These are phyloP conservation scores for Macroglossus sobrinus DNA, from an alignment of 2,113 vertebrate species.

Conservation along the genomic window DNA sequence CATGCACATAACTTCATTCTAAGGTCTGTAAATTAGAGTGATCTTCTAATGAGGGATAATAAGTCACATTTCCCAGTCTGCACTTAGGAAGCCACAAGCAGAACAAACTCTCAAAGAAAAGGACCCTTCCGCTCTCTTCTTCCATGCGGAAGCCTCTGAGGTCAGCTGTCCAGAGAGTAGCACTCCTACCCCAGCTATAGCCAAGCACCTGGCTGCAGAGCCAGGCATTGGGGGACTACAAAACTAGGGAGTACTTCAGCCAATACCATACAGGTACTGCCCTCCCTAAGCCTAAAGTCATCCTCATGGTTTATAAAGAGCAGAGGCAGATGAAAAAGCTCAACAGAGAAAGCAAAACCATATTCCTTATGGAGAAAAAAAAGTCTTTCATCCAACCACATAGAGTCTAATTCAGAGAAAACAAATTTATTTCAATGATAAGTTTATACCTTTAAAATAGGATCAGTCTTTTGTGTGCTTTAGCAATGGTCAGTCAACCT, in stretches of 20 bases:
- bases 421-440: background rate
- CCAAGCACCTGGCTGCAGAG: background rate
- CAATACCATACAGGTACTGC: background rate
- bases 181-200: background rate
- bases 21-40: slow-evolving; percentile 66
- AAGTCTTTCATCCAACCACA: background rate
- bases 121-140: background rate
- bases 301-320: background rate
- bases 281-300: background rate
- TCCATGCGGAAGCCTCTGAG: background rate
- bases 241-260: background rate
- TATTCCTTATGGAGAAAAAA: background rate
- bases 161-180: background rate
- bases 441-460: background rate
- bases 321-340: background rate
- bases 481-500: background rate
- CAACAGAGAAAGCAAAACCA: slow-evolving; percentile 18
- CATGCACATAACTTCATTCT: slow-evolving; percentile 70
- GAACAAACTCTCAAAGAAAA: background rate
- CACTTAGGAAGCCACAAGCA: slow-evolving; percentile 31
- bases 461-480: background rate
- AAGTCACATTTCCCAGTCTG: slow-evolving; percentile 60
- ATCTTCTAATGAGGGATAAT: slow-evolving; percentile 71
- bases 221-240: background rate
- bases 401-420: background rate